Evolutionary conservation across 1,140 invertebrate species (phyloP).

Genomic region (Drosophila kanapiae): DNA sequence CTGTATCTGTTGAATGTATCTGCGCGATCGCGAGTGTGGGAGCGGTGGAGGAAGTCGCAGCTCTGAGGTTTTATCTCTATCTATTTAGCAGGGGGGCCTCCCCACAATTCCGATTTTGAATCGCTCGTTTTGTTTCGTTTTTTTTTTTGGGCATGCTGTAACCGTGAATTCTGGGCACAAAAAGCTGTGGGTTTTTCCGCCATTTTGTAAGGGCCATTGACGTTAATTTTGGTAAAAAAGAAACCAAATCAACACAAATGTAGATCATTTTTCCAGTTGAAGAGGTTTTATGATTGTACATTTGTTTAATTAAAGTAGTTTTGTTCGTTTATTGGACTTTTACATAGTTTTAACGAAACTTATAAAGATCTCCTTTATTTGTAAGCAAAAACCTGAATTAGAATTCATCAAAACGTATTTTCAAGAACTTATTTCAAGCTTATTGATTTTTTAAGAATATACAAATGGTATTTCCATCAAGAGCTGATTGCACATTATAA

Average conservation of each 20-base stretch:
- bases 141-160: conserved; percentile 45
- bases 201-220: conserved; percentile 1
- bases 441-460: too few relatives aligned
- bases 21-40: conserved; percentile 23
- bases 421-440: too few relatives aligned
- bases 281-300: not conserved
- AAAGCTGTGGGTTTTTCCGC: conserved; percentile 12
- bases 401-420: too few relatives aligned
- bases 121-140: conserved; percentile 8
- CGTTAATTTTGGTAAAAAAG: not conserved
- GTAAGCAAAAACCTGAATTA: too few relatives aligned
- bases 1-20: conserved; percentile 37
- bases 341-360: too few relatives aligned
- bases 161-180: conserved; percentile 4
- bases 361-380: too few relatives aligned
- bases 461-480: not conserved
- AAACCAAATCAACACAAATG: not conserved
- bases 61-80: conserved; percentile 19
- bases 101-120: conserved; percentile 5
- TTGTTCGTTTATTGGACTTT: too few relatives aligned
- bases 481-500: not conserved
- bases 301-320: too few relatives aligned
- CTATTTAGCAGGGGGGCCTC: not conserved
- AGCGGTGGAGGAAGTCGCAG: conserved; percentile 20
- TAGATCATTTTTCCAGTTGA: not conserved